These are phyloP conservation scores for Drosophila anomalata DNA, from an alignment of 2,888 invertebrate genomes.

Conservation along the genomic window DNA sequence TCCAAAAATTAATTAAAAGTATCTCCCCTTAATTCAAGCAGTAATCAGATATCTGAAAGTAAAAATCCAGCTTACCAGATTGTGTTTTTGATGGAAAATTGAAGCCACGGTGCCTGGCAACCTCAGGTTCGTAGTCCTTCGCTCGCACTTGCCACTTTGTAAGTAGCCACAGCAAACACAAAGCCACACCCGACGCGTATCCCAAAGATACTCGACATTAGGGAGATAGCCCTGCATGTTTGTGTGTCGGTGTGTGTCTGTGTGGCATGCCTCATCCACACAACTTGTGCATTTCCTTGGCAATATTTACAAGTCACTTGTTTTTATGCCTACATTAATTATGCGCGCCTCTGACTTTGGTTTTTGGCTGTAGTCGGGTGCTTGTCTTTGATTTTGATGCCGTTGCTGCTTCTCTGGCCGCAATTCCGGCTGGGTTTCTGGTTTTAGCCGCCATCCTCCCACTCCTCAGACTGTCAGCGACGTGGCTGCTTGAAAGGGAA, in stretches of 20 bases:
- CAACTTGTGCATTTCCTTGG: conserved; percentile 63
- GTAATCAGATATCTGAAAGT: neutral
- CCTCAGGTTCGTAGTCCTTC: conserved; percentile 24
- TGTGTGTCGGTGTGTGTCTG: neutral
- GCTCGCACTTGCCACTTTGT: conserved; percentile 57
- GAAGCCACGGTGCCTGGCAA: neutral
- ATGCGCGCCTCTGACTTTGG: conserved; percentile 71
- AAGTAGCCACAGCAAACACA: conserved; percentile 58
- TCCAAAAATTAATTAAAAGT: neutral
- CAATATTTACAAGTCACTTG: conserved; percentile 81
- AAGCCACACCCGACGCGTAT: conserved; percentile 21
- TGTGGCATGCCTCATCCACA: conserved; percentile 45
- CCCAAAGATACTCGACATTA: conserved; percentile 25
- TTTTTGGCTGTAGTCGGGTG: conserved; percentile 46
- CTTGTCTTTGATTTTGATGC: conserved; percentile 72
- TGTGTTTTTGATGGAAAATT: neutral
- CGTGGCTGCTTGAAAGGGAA: conserved; percentile 15
- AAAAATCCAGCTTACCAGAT: neutral
- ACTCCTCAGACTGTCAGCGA: conserved; percentile 28
- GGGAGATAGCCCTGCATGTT: conserved; percentile 1
- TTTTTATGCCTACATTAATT: conserved; percentile 81
- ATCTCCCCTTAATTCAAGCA: neutral
- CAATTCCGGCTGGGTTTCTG: conserved; percentile 66
- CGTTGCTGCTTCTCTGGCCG: conserved; percentile 44
- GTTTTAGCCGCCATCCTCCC: conserved; percentile 30